These are phyloP conservation scores for Drosophila sordidula DNA, from an alignment of 2,888 invertebrate genomes.

Conservation along the genomic window DNA sequence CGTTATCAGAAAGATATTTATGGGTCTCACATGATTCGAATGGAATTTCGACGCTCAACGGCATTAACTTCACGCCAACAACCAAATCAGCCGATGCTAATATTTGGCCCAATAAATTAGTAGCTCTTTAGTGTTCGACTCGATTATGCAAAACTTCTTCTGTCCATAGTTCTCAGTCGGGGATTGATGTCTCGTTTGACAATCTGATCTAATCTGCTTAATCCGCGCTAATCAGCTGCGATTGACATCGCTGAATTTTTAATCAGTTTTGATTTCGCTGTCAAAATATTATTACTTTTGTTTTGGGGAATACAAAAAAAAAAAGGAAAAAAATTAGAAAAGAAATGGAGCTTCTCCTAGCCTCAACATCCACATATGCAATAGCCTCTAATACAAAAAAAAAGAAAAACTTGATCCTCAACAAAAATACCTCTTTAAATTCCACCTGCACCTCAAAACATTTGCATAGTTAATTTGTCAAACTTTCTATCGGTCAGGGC, in stretches of 20 bases:
- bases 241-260: background rate
- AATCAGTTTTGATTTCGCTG: background rate
- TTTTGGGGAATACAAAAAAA: background rate
- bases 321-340: too few species aligned
- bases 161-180: background rate
- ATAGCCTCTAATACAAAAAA: too few species aligned
- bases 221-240: background rate
- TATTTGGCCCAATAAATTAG: conserved; percentile 66
- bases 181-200: conserved; percentile 30
- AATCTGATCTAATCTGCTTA: conserved; percentile 7
- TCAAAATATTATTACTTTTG: too few species aligned
- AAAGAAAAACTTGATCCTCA: background rate
- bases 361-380: too few species aligned
- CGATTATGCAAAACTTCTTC: conserved; percentile 62
- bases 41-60: conserved; percentile 22
- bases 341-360: too few species aligned
- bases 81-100: conserved; percentile 42
- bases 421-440: background rate
- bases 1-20: conserved; percentile 34
- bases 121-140: conserved; percentile 47
- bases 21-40: conserved; percentile 27
- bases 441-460: conserved; percentile 4
- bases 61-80: conserved; percentile 43
- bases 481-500: conserved; percentile 42
- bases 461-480: conserved; percentile 28